Evolutionary conservation across 1,140 invertebrate genomes (phyloP).

Genomic region (Atopsyche davidsoni): DNA sequence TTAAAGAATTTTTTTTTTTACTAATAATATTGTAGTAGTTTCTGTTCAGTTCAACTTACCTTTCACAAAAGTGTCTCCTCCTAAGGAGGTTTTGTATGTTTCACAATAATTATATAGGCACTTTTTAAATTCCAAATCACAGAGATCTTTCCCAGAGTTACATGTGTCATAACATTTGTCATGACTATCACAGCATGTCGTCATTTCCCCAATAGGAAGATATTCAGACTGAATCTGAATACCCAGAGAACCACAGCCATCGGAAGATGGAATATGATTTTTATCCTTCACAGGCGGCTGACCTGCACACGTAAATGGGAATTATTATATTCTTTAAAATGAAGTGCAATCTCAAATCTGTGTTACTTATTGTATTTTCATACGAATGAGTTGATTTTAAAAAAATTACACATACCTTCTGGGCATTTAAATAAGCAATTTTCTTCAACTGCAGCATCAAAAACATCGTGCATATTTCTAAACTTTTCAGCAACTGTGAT

Average conservation of each 20-base stretch:
- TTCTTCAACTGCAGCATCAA: conserved; percentile 78
- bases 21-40: conserved; percentile 5
- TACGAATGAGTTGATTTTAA: too few species aligned
- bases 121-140: conserved; percentile 79
- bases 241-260: conserved; percentile 78
- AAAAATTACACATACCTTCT: conserved; percentile 47
- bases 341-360: not conserved
- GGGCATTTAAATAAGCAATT: conserved; percentile 72
- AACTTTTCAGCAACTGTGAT: conserved; percentile 72
- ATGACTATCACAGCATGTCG: conserved; percentile 77
- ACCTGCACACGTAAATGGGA: conserved; percentile 55
- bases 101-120: conserved; percentile 82
- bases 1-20: not conserved
- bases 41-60: conserved; percentile 43
- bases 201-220: conserved; percentile 70
- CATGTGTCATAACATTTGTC: conserved; percentile 89
- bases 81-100: conserved; percentile 53
- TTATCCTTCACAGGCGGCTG: conserved; percentile 59
- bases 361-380: too few species aligned
- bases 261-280: conserved; percentile 63
- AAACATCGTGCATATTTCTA: conserved; percentile 69
- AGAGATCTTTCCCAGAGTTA: conserved; percentile 75
- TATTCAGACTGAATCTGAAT: conserved; percentile 68
- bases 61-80: conserved; percentile 58
- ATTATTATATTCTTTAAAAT: conserved; percentile 7